phyloP scores from a whole-genome alignment of 2,113 vertebrate genomes.

The Octodon degus region DNA sequence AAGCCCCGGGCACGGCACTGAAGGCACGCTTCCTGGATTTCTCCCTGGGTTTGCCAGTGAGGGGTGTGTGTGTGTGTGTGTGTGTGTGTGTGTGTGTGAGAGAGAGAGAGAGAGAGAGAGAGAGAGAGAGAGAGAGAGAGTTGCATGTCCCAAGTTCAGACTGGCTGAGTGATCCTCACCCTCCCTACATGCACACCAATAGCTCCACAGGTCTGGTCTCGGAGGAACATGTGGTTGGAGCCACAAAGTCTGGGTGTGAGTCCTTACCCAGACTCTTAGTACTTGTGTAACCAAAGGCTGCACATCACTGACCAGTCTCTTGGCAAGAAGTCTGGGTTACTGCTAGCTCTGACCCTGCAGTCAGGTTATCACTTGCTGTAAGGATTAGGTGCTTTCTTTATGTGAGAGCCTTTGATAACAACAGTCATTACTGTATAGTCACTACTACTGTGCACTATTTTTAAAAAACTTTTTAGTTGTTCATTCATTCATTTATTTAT shows the following conservation, averaged over 20 bases:
- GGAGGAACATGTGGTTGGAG: neutral
- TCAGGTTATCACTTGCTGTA: neutral
- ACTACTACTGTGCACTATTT: neutral
- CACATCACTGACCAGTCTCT: neutral
- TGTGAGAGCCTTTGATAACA: neutral
- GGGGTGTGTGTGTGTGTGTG: neutral
- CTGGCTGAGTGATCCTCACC: neutral
- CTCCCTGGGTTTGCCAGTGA: neutral
- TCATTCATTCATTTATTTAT: neutral
- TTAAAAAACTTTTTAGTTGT: neutral
- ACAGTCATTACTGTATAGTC: neutral
- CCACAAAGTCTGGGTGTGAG: neutral
- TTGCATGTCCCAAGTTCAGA: neutral
- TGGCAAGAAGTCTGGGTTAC: neutral
- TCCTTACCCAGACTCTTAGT: neutral
- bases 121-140: neutral
- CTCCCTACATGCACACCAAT: neutral
- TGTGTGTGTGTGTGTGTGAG: neutral
- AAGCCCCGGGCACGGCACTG: neutral
- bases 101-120: neutral
- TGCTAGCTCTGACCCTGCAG: neutral
- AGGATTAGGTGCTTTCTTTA: neutral
- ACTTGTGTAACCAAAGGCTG: neutral
- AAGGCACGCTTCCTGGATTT: neutral
- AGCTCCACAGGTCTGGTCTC: neutral